Percentiles rank a stretch among this genome's conserved stretches.
phyloP scores from a whole-genome alignment of 2,888 invertebrate species.

The Lycophotia porphyrea region DNA sequence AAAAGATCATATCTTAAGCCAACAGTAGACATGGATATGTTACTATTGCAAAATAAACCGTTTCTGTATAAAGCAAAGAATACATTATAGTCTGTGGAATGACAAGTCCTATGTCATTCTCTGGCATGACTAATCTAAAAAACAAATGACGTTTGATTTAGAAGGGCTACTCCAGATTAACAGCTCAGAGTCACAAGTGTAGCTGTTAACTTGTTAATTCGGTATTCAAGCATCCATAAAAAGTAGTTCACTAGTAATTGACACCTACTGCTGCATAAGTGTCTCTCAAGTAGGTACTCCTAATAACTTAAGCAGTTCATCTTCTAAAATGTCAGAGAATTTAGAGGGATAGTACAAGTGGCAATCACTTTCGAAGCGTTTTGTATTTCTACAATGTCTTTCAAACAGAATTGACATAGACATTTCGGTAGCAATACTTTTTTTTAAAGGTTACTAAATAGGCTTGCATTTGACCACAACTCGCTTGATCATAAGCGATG shows the following conservation, averaged over 20 bases:
- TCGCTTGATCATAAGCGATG: background rate
- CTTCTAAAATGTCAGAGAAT: conserved; percentile 1
- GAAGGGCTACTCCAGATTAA: conserved; percentile 34
- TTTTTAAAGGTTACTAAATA: background rate
- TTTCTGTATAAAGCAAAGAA: background rate
- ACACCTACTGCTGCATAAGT: conserved; percentile 44
- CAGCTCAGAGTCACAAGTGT: conserved; percentile 19
- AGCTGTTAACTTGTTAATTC: conserved; percentile 42
- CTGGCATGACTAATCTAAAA: conserved; percentile 22
- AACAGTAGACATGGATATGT: background rate
- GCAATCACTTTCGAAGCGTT: background rate
- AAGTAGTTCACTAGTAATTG: conserved; percentile 59
- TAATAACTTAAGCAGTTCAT: conserved; percentile 31
- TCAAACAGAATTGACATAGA: background rate
- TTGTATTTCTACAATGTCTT: background rate
- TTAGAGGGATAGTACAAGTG: background rate
- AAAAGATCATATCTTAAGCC: background rate
- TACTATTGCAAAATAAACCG: background rate
- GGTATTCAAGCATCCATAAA: conserved; percentile 42
- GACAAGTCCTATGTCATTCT: background rate
- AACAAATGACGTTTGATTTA: conserved; percentile 31
- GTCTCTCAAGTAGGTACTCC: conserved; percentile 35
- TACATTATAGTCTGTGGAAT: background rate
- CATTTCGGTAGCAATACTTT: background rate
- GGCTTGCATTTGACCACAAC: background rate